Conservation (phyloP, 2,797 vertebrate genomes). For the Gobionotothen gibberifrons region DNA sequence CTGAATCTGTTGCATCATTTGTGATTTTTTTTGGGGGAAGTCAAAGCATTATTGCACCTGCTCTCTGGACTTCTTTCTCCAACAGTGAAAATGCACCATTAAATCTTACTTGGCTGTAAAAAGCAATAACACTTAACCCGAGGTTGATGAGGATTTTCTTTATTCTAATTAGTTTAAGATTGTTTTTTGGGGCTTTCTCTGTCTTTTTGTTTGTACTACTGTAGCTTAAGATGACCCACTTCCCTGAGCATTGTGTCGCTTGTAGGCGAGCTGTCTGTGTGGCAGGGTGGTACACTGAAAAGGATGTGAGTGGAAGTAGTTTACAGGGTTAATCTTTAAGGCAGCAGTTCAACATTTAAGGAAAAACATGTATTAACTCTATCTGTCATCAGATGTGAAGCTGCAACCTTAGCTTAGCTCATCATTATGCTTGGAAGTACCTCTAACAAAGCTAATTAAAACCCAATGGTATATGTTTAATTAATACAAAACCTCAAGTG, state of each 20-base stretch:
- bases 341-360: not conserved
- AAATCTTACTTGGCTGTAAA: not conserved
- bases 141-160: not conserved
- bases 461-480: not conserved
- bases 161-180: no score
- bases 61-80: not conserved
- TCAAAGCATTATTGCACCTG: slow-evolving; percentile 29
- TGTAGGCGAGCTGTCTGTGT: not conserved
- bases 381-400: not conserved
- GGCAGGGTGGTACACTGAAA: not conserved
- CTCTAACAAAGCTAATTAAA: not conserved
- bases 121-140: not conserved
- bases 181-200: no score
- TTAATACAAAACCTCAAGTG: not conserved
- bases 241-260: not conserved
- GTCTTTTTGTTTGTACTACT: no score
- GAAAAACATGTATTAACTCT: slow-evolving; percentile 1
- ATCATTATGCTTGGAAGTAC: not conserved
- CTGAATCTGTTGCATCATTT: slow-evolving; percentile 40
- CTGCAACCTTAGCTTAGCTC: not conserved
- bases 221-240: not conserved
- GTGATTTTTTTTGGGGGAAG: slow-evolving; percentile 35
- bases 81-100: slow-evolving; percentile 11
- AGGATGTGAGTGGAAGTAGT: not conserved
- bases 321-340: slow-evolving; percentile 10